Evolutionary conservation across 2,888 invertebrate species (phyloP).

Genomic region (Chirona hameri): DNA sequence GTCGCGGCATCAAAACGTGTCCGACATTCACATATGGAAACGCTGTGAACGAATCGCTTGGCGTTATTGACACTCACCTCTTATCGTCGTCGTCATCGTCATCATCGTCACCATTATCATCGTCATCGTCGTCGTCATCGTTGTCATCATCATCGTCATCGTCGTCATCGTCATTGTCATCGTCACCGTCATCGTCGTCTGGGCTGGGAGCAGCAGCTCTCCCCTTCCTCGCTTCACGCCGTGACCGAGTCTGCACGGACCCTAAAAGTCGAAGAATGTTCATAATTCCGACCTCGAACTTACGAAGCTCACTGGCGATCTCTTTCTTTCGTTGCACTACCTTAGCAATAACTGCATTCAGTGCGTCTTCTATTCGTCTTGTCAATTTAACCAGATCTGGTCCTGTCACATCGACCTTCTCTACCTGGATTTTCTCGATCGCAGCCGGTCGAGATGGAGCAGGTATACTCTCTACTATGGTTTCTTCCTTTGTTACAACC

Average conservation of each 20-base stretch:
- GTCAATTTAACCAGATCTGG: constrained; percentile 10
- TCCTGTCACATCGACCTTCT: neutral
- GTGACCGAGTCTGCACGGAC: neutral
- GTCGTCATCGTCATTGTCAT: constrained; percentile 2
- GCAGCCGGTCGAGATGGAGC: neutral
- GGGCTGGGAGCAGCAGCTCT: too few relatives aligned
- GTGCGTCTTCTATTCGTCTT: neutral
- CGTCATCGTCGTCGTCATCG: constrained; percentile 11
- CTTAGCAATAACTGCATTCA: neutral
- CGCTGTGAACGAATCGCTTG: too few relatives aligned
- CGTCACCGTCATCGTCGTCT: neutral
- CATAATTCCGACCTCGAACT: neutral
- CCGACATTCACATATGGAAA: too few relatives aligned
- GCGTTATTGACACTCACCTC: neutral
- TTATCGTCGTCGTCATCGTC: neutral
- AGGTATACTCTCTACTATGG: neutral
- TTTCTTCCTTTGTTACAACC: neutral
- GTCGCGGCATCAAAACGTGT: too few relatives aligned
- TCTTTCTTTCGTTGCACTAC: constrained; percentile 24
- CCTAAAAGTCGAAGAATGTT: neutral
- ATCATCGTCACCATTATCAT: neutral
- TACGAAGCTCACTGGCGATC: neutral
- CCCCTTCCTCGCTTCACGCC: neutral
- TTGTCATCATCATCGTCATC: constrained; percentile 1
- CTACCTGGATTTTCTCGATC: neutral